Percentiles rank a stretch among this genome's conserved stretches.
These are phyloP conservation scores for Perdita meconis DNA, from an alignment of 2,888 invertebrate genomes.

Conservation along the genomic window DNA sequence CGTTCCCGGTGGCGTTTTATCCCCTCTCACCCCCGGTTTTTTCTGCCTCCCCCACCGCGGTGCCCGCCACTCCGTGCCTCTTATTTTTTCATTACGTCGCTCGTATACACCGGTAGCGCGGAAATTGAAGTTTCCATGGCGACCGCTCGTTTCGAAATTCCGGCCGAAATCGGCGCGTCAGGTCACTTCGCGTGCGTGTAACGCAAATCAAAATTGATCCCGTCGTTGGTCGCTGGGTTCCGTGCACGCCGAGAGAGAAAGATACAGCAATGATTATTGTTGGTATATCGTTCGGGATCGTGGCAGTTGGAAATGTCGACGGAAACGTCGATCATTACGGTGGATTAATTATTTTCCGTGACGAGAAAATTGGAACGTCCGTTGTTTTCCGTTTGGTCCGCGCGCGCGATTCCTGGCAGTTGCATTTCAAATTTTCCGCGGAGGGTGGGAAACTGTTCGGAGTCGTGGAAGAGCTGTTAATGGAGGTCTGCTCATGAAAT, in stretches of 20 bases:
- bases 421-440: no score
- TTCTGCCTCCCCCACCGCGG: background rate
- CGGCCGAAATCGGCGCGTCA: slow-evolving; percentile 16
- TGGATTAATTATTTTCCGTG: slow-evolving; percentile 12
- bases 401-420: background rate
- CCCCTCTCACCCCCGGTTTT: background rate
- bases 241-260: slow-evolving; percentile 13
- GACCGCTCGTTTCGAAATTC: slow-evolving; percentile 22
- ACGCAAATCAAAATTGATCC: slow-evolving; percentile 50
- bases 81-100: slow-evolving; percentile 28
- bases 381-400: background rate
- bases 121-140: slow-evolving; percentile 25
- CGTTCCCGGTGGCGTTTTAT: background rate
- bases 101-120: background rate
- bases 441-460: no score
- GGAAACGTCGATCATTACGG: slow-evolving; percentile 3
- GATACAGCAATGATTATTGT: slow-evolving; percentile 38
- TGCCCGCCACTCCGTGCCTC: background rate
- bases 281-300: background rate
- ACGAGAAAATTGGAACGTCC: background rate
- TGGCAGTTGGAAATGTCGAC: background rate
- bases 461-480: no score
- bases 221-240: slow-evolving; percentile 39
- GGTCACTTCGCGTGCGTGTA: slow-evolving; percentile 9
- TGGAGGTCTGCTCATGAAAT: no score